Percentiles rank a stretch among this genome's conserved stretches.
These are phyloP conservation scores for Tromatobia lineatoria DNA, from an alignment of 2,888 invertebrate species.

Conservation along the genomic window DNA sequence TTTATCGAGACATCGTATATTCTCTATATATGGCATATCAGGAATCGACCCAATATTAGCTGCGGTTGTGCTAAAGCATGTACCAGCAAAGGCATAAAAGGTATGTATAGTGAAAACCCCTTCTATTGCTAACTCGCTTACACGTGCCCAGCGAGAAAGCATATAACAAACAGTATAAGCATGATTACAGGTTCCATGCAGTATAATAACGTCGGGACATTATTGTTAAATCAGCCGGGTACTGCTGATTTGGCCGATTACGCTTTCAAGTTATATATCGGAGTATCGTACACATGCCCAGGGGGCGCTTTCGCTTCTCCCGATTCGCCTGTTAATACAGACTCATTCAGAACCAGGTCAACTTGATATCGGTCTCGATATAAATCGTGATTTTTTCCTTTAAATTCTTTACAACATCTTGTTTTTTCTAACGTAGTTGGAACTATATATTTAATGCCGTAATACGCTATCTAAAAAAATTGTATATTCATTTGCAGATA, in stretches of 20 bases:
- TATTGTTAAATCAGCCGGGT: slow-evolving; percentile 76
- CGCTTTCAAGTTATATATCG: slow-evolving; percentile 66
- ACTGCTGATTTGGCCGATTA: slow-evolving; percentile 73
- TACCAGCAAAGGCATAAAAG: slow-evolving; percentile 40
- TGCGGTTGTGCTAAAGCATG: slow-evolving; percentile 34
- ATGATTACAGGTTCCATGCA: slow-evolving; percentile 29
- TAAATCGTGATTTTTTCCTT: background rate
- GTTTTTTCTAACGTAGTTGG: no score
- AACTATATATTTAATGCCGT: no score
- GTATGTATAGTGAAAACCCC: slow-evolving; percentile 59
- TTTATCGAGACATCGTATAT: slow-evolving; percentile 46
- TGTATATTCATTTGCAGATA: no score
- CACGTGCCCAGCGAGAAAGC: slow-evolving; percentile 43
- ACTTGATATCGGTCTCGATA: slow-evolving; percentile 38
- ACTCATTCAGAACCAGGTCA: slow-evolving; percentile 58
- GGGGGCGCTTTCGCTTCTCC: slow-evolving; percentile 38
- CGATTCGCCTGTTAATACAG: slow-evolving; percentile 47
- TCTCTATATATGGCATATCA: slow-evolving; percentile 41
- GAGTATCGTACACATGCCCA: slow-evolving; percentile 31
- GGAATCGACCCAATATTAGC: slow-evolving; percentile 60
- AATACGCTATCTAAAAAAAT: no score
- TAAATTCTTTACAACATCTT: no score
- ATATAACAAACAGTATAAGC: slow-evolving; percentile 11
- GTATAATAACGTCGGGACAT: slow-evolving; percentile 66
- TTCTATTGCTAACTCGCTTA: slow-evolving; percentile 66